These are phyloP conservation scores for Linepithema humile DNA, from an alignment of 1,140 invertebrate species.

Conservation along the genomic window DNA sequence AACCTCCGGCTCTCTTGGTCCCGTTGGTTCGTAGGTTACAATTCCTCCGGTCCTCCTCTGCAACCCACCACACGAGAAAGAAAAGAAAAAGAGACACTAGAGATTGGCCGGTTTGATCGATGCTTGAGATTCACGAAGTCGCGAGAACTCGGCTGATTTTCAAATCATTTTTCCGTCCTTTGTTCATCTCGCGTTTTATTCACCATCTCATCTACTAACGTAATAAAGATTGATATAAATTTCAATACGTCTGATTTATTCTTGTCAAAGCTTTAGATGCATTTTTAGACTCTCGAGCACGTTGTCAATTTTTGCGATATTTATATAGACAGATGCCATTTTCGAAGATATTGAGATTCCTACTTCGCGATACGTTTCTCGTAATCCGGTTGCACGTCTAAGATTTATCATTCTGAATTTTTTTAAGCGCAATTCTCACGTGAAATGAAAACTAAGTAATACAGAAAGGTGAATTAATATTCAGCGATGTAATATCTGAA, in stretches of 20 bases:
- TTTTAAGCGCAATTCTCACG: not conserved
- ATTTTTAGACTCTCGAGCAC: not conserved
- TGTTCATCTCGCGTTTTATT: not conserved
- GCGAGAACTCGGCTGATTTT: slow-evolving; percentile 13
- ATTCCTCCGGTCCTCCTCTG: slow-evolving; percentile 84
- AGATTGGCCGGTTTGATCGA: slow-evolving; percentile 37
- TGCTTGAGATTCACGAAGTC: slow-evolving; percentile 11
- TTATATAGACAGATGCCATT: not conserved
- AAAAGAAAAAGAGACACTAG: slow-evolving; percentile 71
- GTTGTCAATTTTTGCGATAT: too few species aligned
- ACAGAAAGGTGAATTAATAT: not conserved
- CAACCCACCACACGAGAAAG: slow-evolving; percentile 74
- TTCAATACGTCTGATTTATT: too few species aligned
- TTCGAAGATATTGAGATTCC: not conserved
- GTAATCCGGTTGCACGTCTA: not conserved
- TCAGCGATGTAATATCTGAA: not conserved
- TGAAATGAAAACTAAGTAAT: not conserved
- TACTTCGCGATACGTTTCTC: not conserved
- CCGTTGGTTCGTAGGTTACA: slow-evolving; percentile 84
- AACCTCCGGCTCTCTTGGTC: slow-evolving; percentile 83
- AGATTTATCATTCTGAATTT: not conserved
- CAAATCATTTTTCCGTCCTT: not conserved
- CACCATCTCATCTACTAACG: too few species aligned
- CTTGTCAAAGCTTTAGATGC: too few species aligned
- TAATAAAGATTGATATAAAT: too few species aligned